Base-by-base conservation (phyloP, 1,140 invertebrate species). In the Euwallacea fornicatus region DNA sequence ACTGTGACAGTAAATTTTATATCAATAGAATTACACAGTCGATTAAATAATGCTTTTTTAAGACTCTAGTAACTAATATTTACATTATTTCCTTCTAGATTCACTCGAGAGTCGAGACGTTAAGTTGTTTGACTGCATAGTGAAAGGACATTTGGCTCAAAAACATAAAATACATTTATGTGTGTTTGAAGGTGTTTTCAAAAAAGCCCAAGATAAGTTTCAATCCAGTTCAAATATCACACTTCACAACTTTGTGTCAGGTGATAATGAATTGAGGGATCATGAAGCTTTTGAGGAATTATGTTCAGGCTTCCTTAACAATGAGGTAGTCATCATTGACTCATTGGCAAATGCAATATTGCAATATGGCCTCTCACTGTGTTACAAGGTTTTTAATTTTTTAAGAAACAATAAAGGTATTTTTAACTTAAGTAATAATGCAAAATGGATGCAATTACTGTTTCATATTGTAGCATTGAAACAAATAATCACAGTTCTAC, bases 401-500 rank as follows among this genome's bases (percentile, higher is more conserved):
- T 65, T 78, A 44, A 75, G 59, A 71, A 72, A 70, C 55, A 74
- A 77, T 64, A 73, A 71, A 75, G 75, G 73, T 76, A 60, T 53
- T 67, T 53, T 65, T 33, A 33, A 33, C 21, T 4, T 4, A 4
- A 33, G 21, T 33, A 33, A 33, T 33, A 33, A 33, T 33, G 1
- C 13, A n/a, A 64, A 69, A 73, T 54, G 42, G 64, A 46, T 61
- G 7, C 62, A 64, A 69, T 43, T 7, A 54, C 10, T 11, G 58
- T 16, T 42, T 44, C 10, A 50, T 63, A 54, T 77, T 75, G n/a
- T 61, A 79, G 79, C 78, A 73, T 72, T 84, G 16, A 77, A 78
- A 53, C 84, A 85, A 80, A 65, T 85, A 42, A 78, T 86, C 56
- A 66, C 83, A 16, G 75, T 86, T 46, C 56, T 85, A 54, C 86